These are phyloP conservation scores for Polypedilum pembai DNA, from an alignment of 1,140 invertebrate species.

Conservation along the genomic window DNA sequence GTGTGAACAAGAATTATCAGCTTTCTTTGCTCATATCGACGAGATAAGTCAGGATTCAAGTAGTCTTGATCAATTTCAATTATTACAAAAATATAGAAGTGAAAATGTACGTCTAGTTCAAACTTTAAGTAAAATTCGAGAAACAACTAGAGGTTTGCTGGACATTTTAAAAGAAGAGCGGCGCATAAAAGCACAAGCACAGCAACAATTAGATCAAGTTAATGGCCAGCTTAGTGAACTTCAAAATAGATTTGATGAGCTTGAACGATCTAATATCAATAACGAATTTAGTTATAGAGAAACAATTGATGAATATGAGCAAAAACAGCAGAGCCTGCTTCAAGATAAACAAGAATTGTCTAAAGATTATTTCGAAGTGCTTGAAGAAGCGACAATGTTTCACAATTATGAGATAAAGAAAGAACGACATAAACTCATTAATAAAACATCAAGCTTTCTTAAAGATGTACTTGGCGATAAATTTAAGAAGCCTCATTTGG, in stretches of 20 bases:
- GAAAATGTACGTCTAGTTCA: not conserved
- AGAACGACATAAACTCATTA: not conserved
- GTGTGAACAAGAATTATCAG: not conserved
- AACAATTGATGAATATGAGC: not conserved
- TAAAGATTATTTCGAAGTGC: not conserved
- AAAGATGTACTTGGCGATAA: not conserved
- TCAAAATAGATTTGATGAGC: not conserved
- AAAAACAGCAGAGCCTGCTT: not conserved
- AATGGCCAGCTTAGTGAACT: not conserved
- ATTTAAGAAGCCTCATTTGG: not conserved
- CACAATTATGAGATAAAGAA: constrained; percentile 1
- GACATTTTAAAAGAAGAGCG: not conserved
- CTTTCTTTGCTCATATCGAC: not conserved
- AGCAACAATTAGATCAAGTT: not conserved
- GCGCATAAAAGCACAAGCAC: not conserved
- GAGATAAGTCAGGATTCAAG: not conserved
- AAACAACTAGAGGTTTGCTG: not conserved
- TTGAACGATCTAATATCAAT: not conserved
- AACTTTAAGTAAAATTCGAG: not conserved
- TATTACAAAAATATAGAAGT: not conserved
- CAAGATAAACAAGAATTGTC: not conserved
- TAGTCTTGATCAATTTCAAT: not conserved
- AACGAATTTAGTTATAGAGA: not conserved
- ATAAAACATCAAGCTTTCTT: not conserved
- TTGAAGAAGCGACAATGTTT: not conserved